Percentiles rank a stretch among this genome's conserved stretches.
phyloP scores from a whole-genome alignment of 2,113 vertebrate genomes.

The Pomatorhinus ruficollis region DNA sequence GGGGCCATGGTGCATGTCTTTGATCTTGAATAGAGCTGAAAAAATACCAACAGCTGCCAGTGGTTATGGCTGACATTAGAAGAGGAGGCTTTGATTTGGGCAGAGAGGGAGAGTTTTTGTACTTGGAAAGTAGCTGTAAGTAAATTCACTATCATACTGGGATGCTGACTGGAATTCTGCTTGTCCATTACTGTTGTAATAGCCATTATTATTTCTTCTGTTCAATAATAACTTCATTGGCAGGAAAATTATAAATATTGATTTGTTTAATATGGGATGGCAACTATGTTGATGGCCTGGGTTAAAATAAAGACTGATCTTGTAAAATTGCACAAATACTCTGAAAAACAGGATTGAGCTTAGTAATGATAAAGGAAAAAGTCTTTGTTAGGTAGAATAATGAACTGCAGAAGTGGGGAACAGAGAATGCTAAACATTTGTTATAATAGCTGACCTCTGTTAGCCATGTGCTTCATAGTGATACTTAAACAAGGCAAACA shows the following conservation, averaged over 20 bases:
- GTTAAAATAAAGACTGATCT: background rate
- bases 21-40: background rate
- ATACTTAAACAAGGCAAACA: background rate
- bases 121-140: background rate
- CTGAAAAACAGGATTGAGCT: background rate
- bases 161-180: background rate
- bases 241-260: background rate
- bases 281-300: background rate
- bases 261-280: background rate
- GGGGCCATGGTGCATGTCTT: background rate
- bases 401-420: background rate
- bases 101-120: background rate
- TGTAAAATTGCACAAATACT: background rate
- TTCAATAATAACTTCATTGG: background rate
- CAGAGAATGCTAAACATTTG: background rate
- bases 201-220: background rate
- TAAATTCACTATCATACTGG: background rate
- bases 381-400: background rate
- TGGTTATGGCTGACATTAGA: background rate
- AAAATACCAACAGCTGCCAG: background rate
- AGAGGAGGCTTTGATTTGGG: background rate
- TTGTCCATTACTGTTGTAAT: background rate
- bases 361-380: background rate
- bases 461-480: background rate
- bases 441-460: background rate